Percentiles rank a stretch among this genome's conserved stretches.
phyloP scores from a whole-genome alignment of 2,888 invertebrate species.

The Leptopilina drosophilae region DNA sequence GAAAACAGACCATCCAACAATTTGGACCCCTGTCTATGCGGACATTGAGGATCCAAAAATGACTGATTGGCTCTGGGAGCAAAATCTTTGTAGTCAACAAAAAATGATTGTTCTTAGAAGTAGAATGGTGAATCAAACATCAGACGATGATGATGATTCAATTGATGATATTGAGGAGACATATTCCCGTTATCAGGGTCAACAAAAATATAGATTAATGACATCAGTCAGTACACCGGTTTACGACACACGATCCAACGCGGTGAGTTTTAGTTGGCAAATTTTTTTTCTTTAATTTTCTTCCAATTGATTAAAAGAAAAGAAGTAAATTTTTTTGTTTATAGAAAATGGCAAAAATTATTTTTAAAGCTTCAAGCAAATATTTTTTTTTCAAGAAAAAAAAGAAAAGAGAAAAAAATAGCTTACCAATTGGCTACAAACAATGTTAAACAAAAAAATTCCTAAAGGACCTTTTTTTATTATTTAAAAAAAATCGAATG shows the following conservation, averaged over 20 bases:
- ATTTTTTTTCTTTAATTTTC: neutral
- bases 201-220: conserved; percentile 85
- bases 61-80: conserved; percentile 94
- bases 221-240: conserved; percentile 96
- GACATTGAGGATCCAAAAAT: conserved; percentile 94
- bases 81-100: conserved; percentile 88
- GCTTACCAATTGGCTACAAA: too few species aligned
- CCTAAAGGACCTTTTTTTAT: too few species aligned
- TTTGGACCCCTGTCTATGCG: conserved; percentile 98
- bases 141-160: neutral
- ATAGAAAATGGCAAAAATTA: neutral
- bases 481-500: too few species aligned
- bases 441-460: too few species aligned
- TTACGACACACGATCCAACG: conserved; percentile 90
- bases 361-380: neutral
- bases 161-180: neutral
- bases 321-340: neutral
- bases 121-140: conserved; percentile 22
- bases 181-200: conserved; percentile 23
- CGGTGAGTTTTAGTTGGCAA: conserved; percentile 80
- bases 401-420: too few species aligned
- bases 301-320: neutral
- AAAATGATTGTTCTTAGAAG: neutral
- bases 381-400: too few species aligned
- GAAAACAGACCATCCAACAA: conserved; percentile 90